Percentiles rank a stretch among this genome's conserved stretches.
Conservation (phyloP, 2,113 vertebrate species). For the Onychostruthus taczanowskii region DNA sequence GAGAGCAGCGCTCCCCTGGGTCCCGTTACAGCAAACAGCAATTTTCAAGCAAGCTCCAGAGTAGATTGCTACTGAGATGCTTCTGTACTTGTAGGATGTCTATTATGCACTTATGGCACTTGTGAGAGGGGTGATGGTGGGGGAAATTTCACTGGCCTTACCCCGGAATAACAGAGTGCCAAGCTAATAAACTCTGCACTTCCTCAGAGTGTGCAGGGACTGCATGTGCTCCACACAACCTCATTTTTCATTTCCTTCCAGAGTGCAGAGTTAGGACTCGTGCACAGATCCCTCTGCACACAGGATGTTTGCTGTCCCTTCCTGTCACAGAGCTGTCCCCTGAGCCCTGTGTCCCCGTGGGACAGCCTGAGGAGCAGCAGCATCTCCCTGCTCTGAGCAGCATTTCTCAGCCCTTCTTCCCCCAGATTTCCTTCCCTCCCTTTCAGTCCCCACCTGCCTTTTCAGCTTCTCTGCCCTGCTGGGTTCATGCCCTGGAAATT, state of each 20-base stretch:
- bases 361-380: not conserved
- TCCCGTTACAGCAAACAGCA: constrained; percentile 50
- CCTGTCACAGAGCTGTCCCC: not conserved
- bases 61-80: constrained; percentile 31
- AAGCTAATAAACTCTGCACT: not conserved
- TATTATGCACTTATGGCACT: constrained; percentile 4
- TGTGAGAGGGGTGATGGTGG: not conserved
- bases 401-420: not conserved
- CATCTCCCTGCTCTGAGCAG: not conserved
- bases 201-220: not conserved
- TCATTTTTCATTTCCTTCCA: not conserved
- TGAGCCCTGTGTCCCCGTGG: not conserved
- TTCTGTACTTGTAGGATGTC: constrained; percentile 11
- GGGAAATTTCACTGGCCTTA: not conserved
- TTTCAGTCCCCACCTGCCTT: not conserved
- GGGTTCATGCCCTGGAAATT: rapidly evolving
- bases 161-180: not conserved
- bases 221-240: rapidly evolving
- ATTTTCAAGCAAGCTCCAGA: constrained; percentile 40
- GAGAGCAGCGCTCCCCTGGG: constrained; percentile 48
- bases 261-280: not conserved
- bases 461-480: not conserved
- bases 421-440: rapidly evolving
- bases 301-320: not conserved
- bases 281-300: not conserved